Base-by-base conservation (phyloP, 1,140 invertebrate genomes). In the Doryteuthis pealeii region DNA sequence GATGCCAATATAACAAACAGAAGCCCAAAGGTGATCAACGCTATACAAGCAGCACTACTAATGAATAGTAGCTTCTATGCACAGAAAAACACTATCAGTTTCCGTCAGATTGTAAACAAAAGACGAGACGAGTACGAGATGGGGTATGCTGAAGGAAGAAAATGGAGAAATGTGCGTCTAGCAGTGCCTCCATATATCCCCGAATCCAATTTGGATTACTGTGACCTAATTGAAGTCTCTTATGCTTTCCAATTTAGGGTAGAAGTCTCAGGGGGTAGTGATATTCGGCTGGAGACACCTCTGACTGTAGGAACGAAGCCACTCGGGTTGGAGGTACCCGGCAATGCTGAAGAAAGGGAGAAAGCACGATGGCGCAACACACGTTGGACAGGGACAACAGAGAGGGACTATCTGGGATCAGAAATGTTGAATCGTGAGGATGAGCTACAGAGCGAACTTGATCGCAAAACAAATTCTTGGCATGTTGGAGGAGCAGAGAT, bases 111-210 rank as follows among this genome's bases (percentile, higher is more conserved):
- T n/a, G 84, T 87, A 26, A 86, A 84, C 75, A 86, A 85, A 78
- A 82, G 84, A 33, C 74, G 84, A 22, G 86, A 88, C 72, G 80
- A 85, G 76, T 80, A 81, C 33, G 83, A 86, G 74, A 78, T 87
- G 43, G 72, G 66, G 0, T 70, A 81, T n/a, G 84, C 84, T 33
- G 84, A 86, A 28, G 85, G 84, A 26, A 80, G 86, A 12, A 79
- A 81, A 14, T 88, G 87, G 87, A 82, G 79, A 35, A 81, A 82
- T 77, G 83, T 86, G 1, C 76, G 84, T 32, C 75, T 88, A 10
- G 78, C 83, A 12, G 78, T 88, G 10, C 87, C 87, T 12, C 85
- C 85, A 0, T 88, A 87, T 76, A 85, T 87, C 12, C 87, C 87
- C 0, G 86, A 87, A 76, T 82, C 86, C 0, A 74, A 70, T n/a